Conservation (phyloP, 2,113 vertebrate species). For the Bujurquina vittata region DNA sequence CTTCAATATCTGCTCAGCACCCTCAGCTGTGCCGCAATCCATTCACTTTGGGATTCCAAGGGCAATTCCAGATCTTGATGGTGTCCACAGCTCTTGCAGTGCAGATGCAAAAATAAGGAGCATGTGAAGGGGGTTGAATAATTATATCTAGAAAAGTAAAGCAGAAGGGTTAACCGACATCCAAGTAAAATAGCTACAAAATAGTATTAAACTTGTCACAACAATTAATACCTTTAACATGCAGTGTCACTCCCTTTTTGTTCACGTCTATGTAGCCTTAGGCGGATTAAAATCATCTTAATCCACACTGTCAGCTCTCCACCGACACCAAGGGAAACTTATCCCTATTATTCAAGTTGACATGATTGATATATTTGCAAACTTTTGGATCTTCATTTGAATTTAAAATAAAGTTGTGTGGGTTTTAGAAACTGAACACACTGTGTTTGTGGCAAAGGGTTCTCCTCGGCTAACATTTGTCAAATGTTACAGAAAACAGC, state of each 20-base stretch:
- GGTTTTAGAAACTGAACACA: neutral
- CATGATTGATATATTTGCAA: conserved; percentile 7
- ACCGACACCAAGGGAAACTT: conserved; percentile 1
- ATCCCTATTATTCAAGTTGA: neutral
- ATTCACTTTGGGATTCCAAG: neutral
- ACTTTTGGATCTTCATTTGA: neutral
- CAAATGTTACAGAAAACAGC: neutral
- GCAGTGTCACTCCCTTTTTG: neutral
- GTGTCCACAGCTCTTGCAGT: neutral
- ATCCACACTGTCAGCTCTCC: neutral
- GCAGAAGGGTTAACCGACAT: neutral
- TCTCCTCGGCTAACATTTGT: neutral
- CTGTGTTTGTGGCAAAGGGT: neutral
- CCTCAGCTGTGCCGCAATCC: neutral
- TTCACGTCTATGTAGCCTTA: neutral
- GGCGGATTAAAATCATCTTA: neutral
- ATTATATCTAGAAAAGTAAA: neutral
- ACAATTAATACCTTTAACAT: neutral
- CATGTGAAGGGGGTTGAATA: neutral
- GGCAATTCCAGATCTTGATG: neutral
- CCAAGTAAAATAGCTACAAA: neutral
- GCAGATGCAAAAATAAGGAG: neutral
- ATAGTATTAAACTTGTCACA: neutral
- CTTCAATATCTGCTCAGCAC: conserved; percentile 34
- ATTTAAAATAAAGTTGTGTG: neutral